Base-by-base conservation (phyloP, 2,113 vertebrate species). In the Macaca mulatta region DNA sequence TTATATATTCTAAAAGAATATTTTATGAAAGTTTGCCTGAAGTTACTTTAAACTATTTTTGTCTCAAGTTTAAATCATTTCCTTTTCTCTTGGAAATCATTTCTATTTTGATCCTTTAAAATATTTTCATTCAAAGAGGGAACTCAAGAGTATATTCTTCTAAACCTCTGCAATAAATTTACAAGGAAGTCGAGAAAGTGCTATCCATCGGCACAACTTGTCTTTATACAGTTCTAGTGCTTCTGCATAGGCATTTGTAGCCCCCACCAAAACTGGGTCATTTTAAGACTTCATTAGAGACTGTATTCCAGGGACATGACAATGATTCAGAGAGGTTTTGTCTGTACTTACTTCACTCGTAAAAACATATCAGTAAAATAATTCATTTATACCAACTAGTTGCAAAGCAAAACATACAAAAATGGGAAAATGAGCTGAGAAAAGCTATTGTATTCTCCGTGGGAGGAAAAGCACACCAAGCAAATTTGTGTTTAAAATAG, bases 1-100 rank as follows among this genome's bases (percentile, higher is more conserved):
- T 35, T 93, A 8, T 93, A n/a, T 18, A 22, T 86, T 57, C 25
- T 93, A 45, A 83, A 93, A 86, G 5, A 72, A 20, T 88, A 83
- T 57, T 93, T 95, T 79, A 83, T 52, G 27, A 84, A 91, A 45
- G 8, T 43, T 93, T 93, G 35, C 16, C 72, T 94, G 89, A 75
- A 93, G 52, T 86, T 74, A 61, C 35, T 52, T 89, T 2, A 82
- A n/a, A 61, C 4, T 61, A 89, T 97, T 87, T 88, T 96, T 50
- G 30, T 86, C 27, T 85, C 32, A 67, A 90, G 20, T 78, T 90
- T 59, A 90, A 86, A 43, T 87, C 9, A 75, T 3, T 59, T 55
- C 84, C 32, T 5, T 89, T 83, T 90, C n/a, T 72, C 57, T 94
- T 88, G 8, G 55, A 82, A 82, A 93, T 8, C n/a, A 8, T 48